A percentile compares a stretch with the other conserved stretches of the same genome.
phyloP scores from a whole-genome alignment of 2,113 vertebrate species.

The Coptodon bakossiorum region DNA sequence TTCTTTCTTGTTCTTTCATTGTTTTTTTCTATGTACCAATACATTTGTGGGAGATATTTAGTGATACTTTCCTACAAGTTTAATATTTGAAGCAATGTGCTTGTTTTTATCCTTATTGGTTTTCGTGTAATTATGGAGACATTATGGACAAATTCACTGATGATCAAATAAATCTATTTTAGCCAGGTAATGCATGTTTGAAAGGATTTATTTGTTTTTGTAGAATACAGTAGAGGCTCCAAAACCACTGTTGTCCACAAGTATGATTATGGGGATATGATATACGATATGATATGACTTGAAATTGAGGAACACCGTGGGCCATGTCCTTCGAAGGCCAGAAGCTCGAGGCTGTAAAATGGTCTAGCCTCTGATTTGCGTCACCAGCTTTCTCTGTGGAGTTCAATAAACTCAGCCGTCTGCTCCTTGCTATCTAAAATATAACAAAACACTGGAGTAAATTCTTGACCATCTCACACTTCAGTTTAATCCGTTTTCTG shows the following conservation, averaged over 20 bases:
- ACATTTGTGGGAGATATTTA: background rate
- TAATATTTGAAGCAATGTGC: background rate
- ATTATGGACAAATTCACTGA: background rate
- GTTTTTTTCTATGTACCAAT: background rate
- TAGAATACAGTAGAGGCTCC: background rate
- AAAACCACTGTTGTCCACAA: background rate
- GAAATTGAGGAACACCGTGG: rapidly evolving
- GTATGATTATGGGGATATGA: background rate
- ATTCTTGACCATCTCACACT: background rate
- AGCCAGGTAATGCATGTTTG: background rate
- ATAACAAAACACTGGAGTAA: background rate
- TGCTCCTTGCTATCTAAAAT: background rate
- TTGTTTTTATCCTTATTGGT: background rate
- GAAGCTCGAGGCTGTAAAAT: background rate
- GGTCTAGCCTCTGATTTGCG: background rate
- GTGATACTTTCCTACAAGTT: background rate
- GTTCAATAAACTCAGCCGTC: rapidly evolving
- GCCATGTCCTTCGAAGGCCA: rapidly evolving
- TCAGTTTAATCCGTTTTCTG: rapidly evolving
- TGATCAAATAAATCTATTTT: background rate
- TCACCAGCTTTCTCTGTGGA: background rate
- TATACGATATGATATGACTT: background rate
- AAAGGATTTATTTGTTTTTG: background rate
- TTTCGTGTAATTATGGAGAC: background rate
- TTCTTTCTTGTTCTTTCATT: background rate